Evolutionary conservation across 2,888 invertebrate species (phyloP), one percentile per base, ranked within the genome.

Genomic region (Diploptera punctata): DNA sequence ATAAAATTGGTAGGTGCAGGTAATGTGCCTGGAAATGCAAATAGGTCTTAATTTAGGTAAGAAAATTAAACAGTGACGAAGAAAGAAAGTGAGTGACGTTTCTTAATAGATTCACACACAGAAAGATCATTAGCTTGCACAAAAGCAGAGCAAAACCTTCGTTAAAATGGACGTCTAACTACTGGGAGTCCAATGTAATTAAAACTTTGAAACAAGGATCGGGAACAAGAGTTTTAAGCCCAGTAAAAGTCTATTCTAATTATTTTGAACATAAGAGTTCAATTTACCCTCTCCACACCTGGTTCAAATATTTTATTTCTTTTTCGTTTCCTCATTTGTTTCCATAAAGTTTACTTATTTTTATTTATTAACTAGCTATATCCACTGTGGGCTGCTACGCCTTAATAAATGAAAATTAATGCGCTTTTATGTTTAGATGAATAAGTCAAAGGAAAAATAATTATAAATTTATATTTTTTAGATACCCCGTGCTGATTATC

Each of bases 241-340:
- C 65, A n/a, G 31, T 24, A 31, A 57, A 31, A n/a, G 44, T 65
- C 65, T 18, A 24, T 24, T 47, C 47, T 47, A 26, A 65, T 26
- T 47, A 47, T 43, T 65, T 65, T n/a, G 44, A 44, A 65, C 65
- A 47, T 44, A 65, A 47, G 47, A 44, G 65, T 65, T 65, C 47
- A 43, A 65, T 65, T 65, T 65, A 65, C 44, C 29, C 26, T 43
- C 18, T 13, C 21, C n/a, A 44, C 29, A 44, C 44, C 18, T 33
- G 5, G 13, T n/a, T 24, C 26, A 65, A 65, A 47, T 65, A 65
- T 65, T 21, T 65, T 9, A 29, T 16, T 65, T n/a, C 47, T 29
- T 47, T 21, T 16, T 21, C n/a, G 26, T 29, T 54, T 24, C n/a
- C 10, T 33, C 10, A 33, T 33, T 7, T 33, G 7, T 33, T 33